phyloP scores from a whole-genome alignment of 2,888 invertebrate species.

The Leistus spinibarbis region DNA sequence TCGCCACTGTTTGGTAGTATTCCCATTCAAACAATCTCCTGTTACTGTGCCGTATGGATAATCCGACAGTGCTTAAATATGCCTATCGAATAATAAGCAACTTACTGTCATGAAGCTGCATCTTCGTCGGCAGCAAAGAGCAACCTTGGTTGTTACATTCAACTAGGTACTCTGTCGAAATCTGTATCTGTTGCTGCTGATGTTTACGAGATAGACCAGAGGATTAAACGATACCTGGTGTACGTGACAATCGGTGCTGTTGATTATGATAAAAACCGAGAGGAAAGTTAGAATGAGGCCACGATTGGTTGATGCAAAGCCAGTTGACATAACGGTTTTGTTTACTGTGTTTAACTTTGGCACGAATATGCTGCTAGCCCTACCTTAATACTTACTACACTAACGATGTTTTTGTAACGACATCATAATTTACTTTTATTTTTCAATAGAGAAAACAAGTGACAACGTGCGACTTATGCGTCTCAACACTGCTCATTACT shows the following conservation, averaged over 20 bases:
- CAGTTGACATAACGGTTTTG: conserved; percentile 22
- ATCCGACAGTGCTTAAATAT: too few relatives aligned
- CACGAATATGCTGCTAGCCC: conserved; percentile 3
- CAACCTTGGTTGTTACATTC: not conserved
- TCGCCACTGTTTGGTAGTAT: too few relatives aligned
- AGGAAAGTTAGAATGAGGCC: conserved; percentile 29
- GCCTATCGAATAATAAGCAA: too few relatives aligned
- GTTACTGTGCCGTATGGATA: too few relatives aligned
- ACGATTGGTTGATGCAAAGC: conserved; percentile 5
- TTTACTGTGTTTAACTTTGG: conserved; percentile 24
- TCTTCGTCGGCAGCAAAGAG: too few relatives aligned
- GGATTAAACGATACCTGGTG: not conserved
- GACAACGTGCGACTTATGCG: not conserved
- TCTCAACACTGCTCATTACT: not conserved
- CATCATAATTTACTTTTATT: conserved; percentile 27
- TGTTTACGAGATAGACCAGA: not conserved
- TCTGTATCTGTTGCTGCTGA: not conserved
- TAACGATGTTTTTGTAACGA: conserved; percentile 6
- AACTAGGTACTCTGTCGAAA: not conserved
- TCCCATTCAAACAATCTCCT: too few relatives aligned
- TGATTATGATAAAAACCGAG: not conserved
- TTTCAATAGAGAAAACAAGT: conserved; percentile 19
- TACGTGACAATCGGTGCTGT: not conserved
- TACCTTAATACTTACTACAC: conserved; percentile 10
- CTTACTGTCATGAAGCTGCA: too few relatives aligned